Evolutionary conservation across 1,140 invertebrate species (phyloP), one percentile per base, ranked within the genome.

Genomic region (Apis laboriosa): DNA sequence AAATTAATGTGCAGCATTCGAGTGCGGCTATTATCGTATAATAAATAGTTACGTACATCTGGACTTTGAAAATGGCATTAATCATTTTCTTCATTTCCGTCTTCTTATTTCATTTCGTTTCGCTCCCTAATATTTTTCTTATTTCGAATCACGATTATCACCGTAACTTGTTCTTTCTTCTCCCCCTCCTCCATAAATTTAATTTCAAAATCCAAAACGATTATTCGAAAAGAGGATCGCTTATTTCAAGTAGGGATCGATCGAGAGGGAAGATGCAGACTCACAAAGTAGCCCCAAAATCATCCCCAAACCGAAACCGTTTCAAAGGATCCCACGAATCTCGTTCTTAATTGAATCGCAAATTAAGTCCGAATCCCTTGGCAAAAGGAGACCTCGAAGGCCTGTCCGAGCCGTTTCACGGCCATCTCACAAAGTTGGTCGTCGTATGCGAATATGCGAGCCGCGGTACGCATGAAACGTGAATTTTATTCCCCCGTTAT

Each of bases 11-110:
- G 86, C 82, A 85, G 87, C 82, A 71, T 86, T 86, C 86, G 85
- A 89, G 83, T 88, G 88, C 88, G 83, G 86, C 80, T 90, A 88
- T 84, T 88, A 87, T 77, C 85, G 68, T 83, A 90, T 90, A 89
- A 89, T 89, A 89, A 89, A 89, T 86, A 86, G 88, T 84, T 88
- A 88, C 80, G 67, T 89, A 89, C 86, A 72, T 84, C 84, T 86
- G 72, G 81, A 86, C 73, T 68, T 87, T 72, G 51, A 21, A 77
- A 66, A 80, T 49, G 15, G 17, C 55, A 73, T 56, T 63, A 19
- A 8, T 63, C 49, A 21, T 53, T 53, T 17, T 15, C 8, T 12
- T 4, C 53, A 7, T 8, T 7, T 34, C 34, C 2, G 1, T 28
- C 28, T 28, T 28, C 28, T 28, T 28, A 28, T 28, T 28, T 28